These are phyloP conservation scores for Lampris megalopsis DNA, from an alignment of 2,113 vertebrate genomes.

Conservation along the genomic window DNA sequence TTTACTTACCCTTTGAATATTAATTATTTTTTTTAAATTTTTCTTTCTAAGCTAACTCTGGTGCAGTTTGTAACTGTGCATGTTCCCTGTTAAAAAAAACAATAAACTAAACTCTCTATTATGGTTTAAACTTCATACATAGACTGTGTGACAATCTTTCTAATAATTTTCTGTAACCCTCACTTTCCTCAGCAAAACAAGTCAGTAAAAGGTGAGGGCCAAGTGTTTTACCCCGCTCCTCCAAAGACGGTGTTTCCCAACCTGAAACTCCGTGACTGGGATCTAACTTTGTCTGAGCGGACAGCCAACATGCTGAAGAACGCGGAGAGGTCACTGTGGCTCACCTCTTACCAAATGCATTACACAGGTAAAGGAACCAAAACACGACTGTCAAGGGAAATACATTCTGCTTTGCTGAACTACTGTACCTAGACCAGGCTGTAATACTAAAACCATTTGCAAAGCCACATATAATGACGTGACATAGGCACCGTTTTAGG, in stretches of 20 bases:
- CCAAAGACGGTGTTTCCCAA: constrained; percentile 76
- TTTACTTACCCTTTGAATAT: too few relatives aligned
- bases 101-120: background rate
- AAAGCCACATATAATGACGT: background rate
- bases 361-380: constrained; percentile 79
- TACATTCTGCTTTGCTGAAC: background rate
- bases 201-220: constrained; percentile 57
- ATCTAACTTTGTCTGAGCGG: constrained; percentile 69
- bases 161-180: background rate
- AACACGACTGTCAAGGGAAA: background rate
- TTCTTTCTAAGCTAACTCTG: too few relatives aligned
- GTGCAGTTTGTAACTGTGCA: too few relatives aligned
- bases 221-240: constrained; percentile 78
- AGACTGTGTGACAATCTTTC: background rate
- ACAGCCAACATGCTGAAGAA: constrained; percentile 82
- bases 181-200: constrained; percentile 73
- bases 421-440: background rate
- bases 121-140: background rate
- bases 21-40: too few relatives aligned
- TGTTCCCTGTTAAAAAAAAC: too few relatives aligned
- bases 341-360: constrained; percentile 79
- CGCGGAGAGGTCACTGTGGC: constrained; percentile 79
- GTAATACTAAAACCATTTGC: too few relatives aligned
- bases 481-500: background rate
- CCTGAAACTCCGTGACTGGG: constrained; percentile 62